phyloP scores from a whole-genome alignment of 2,113 vertebrate species.

The Heteronetta atricapilla region DNA sequence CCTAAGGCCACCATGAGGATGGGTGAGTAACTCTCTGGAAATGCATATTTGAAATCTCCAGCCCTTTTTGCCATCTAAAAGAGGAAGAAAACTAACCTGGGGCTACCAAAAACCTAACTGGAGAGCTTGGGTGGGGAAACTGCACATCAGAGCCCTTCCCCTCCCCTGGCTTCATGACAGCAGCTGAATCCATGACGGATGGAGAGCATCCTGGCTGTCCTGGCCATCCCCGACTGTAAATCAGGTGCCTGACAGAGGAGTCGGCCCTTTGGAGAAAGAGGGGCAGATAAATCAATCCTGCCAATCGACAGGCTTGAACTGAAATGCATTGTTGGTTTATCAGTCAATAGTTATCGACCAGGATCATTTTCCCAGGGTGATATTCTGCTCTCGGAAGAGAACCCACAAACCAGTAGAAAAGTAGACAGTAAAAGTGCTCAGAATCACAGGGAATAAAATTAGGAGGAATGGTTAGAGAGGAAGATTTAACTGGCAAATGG shows the following conservation, averaged over 20 bases:
- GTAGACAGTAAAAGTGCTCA: background rate
- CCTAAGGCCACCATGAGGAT: accelerated
- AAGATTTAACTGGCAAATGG: too few relatives aligned
- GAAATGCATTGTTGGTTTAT: constrained; percentile 54
- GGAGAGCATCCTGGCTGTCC: background rate
- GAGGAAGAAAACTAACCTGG: background rate
- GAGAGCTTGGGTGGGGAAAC: background rate
- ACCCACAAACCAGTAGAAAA: background rate
- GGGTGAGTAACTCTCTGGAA: background rate
- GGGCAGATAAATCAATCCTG: constrained; percentile 10
- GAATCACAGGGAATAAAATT: background rate
- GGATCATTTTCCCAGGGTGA: constrained; percentile 10
- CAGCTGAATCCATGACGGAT: background rate
- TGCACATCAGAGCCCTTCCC: accelerated
- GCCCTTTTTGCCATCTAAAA: background rate
- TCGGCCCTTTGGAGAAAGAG: background rate
- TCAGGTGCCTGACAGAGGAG: background rate
- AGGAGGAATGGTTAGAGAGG: background rate
- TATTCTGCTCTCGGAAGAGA: background rate
- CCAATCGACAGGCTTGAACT: constrained; percentile 21
- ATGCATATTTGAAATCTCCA: background rate
- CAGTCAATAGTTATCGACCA: background rate
- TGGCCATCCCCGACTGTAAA: background rate
- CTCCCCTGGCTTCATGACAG: background rate
- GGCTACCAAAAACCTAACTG: background rate